Evolutionary conservation across 2,888 invertebrate species (phyloP), one percentile per base, ranked within the genome.

Genomic region (Cephus rjabovi): DNA sequence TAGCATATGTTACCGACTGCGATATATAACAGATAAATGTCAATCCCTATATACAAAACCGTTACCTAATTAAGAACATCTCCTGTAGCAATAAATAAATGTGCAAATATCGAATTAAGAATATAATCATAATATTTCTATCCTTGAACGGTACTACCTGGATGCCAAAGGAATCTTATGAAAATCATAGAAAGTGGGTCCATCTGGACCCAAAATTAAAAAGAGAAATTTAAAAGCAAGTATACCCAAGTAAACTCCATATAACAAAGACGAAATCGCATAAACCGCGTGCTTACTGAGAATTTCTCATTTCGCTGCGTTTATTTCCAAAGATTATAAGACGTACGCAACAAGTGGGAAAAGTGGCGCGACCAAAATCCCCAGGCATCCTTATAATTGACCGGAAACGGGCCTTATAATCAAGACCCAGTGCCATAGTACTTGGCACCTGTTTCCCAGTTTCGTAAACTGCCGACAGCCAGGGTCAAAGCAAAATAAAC

Each of bases 371-470:
- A 35, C 76, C 76, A 35, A 78, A 77, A 69, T 37, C n/a, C 40
- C 15, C 40, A 40, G 40, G 56, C 56, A 35, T 40, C 73, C 75
- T 75, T 23, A 76, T 83, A 84, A 84, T 82, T 84, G 83, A 82
- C 82, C 84, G 83, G 82, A 84, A 83, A 80, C 76, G 75, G 75
- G 80, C 68, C 76, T 79, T 79, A 81, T 79, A 83, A 84, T 84
- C 83, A 83, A 82, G 83, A 79, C 56, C 79, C 80, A 82, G 80
- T 83, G 76, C 79, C 80, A 82, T 80, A 23, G 56, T 80, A 81
- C 77, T 83, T 80, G 81, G 81, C 83, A 84, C 83, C 83, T 84
- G 84, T 83, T 82, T 79, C 77, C 77, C 79, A 73, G 30, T 80
- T 73, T 78, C 69, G 56, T 31, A 71, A 56, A 74, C 70, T 70